These are phyloP conservation scores for Eulemur mongoz DNA, from an alignment of 2,797 vertebrate species.

Conservation along the genomic window DNA sequence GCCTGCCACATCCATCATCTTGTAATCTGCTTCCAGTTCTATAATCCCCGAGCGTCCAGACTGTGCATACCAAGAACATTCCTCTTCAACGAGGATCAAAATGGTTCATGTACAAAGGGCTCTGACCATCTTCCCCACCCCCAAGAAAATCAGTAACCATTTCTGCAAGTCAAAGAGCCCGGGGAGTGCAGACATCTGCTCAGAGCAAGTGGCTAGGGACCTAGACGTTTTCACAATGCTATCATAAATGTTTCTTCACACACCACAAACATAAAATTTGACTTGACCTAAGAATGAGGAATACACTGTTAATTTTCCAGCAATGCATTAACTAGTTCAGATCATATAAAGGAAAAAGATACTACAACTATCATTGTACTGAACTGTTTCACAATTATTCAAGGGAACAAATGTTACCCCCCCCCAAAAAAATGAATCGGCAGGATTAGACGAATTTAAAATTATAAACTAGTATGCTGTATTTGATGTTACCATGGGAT, in stretches of 20 bases:
- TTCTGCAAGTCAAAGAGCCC: not conserved
- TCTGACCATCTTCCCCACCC: not conserved
- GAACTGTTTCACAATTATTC: not conserved
- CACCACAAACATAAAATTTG: constrained; percentile 11
- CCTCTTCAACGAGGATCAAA: not conserved
- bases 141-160: not conserved
- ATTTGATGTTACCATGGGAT: not conserved
- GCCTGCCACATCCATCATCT: constrained; percentile 26
- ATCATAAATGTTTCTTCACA: constrained; percentile 18
- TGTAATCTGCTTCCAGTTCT: constrained; percentile 29
- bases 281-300: constrained; percentile 12
- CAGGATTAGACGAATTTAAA: not conserved
- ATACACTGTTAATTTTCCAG: not conserved
- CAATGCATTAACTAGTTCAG: not conserved
- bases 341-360: not conserved
- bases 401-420: not conserved
- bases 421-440: not conserved
- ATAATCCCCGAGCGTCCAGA: not conserved
- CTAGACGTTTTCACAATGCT: not conserved
- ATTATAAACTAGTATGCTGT: not conserved
- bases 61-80: constrained; percentile 20
- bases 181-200: not conserved
- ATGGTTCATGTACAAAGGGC: not conserved
- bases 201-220: not conserved
- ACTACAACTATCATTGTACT: not conserved